Evolutionary conservation across 1,140 invertebrate species (phyloP).

Genomic region (Anastrepha obliqua): DNA sequence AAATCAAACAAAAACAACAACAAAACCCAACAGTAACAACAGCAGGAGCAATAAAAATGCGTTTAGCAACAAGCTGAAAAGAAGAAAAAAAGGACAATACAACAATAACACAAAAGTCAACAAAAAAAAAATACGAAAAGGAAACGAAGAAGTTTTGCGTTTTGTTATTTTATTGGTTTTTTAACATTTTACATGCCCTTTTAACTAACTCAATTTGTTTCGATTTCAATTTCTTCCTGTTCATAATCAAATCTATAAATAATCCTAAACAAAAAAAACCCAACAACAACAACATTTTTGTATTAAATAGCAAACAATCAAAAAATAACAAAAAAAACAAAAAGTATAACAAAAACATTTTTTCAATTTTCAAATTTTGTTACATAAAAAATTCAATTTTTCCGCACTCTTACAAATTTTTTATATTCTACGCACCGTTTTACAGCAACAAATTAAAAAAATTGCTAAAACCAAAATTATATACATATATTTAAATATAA

Average conservation of each 20-base stretch:
- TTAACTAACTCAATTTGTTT: slow-evolving; percentile 18
- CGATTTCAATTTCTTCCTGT: slow-evolving; percentile 37
- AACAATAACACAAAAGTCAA: neutral
- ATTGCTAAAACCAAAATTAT: slow-evolving; percentile 35
- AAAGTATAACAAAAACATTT: neutral
- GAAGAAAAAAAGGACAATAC: slow-evolving; percentile 17
- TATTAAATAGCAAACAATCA: slow-evolving; percentile 57
- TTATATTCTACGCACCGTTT: slow-evolving; percentile 66
- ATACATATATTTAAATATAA: slow-evolving; percentile 45
- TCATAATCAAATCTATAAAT: slow-evolving; percentile 44
- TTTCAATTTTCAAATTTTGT: slow-evolving; percentile 62
- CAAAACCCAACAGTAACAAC: slow-evolving; percentile 35
- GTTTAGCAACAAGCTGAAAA: neutral
- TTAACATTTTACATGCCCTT: neutral
- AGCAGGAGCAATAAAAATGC: neutral
- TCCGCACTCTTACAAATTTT: slow-evolving; percentile 70
- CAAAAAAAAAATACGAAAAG: neutral
- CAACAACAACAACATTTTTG: slow-evolving; percentile 54
- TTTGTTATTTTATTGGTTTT: slow-evolving; percentile 17
- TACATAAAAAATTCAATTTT: slow-evolving; percentile 63
- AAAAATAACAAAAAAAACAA: slow-evolving; percentile 50
- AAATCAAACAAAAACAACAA: slow-evolving; percentile 4
- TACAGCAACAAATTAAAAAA: slow-evolving; percentile 53
- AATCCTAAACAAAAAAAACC: slow-evolving; percentile 60
- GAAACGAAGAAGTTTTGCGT: neutral